These are phyloP conservation scores for Oceanodroma tethys DNA, from an alignment of 2,113 vertebrate genomes.

Conservation along the genomic window DNA sequence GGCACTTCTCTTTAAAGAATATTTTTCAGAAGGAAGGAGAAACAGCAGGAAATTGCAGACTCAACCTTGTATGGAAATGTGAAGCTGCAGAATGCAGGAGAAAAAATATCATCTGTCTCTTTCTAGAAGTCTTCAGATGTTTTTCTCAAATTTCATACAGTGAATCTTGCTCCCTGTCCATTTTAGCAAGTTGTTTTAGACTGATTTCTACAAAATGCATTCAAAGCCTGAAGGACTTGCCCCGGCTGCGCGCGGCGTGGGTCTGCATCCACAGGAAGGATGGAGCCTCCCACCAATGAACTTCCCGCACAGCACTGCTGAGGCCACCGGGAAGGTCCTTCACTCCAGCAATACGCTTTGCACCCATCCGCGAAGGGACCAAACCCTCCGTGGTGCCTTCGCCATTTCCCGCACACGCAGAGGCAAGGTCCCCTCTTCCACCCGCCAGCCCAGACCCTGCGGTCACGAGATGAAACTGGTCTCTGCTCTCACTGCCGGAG, in stretches of 20 bases:
- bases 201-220: not conserved
- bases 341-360: not conserved
- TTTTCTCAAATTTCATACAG: not conserved
- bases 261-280: not conserved
- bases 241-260: accelerated
- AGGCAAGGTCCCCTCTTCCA: not conserved
- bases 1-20: not conserved
- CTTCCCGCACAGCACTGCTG: not conserved
- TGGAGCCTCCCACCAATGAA: not conserved
- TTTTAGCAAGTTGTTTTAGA: not conserved
- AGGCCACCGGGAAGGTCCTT: not conserved
- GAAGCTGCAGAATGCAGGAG: not conserved
- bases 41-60: slow-evolving; percentile 13
- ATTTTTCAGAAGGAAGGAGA: slow-evolving; percentile 7
- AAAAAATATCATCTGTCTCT: not conserved
- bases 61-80: not conserved
- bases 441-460: not conserved
- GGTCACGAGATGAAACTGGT: not conserved
- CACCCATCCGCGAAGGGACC: accelerated
- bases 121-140: not conserved
- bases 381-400: not conserved
- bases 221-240: not conserved
- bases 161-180: not conserved
- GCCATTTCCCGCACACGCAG: accelerated
- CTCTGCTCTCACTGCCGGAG: not conserved